Conservation (phyloP, 2,113 vertebrate genomes). For the Neogobius melanostomus region DNA sequence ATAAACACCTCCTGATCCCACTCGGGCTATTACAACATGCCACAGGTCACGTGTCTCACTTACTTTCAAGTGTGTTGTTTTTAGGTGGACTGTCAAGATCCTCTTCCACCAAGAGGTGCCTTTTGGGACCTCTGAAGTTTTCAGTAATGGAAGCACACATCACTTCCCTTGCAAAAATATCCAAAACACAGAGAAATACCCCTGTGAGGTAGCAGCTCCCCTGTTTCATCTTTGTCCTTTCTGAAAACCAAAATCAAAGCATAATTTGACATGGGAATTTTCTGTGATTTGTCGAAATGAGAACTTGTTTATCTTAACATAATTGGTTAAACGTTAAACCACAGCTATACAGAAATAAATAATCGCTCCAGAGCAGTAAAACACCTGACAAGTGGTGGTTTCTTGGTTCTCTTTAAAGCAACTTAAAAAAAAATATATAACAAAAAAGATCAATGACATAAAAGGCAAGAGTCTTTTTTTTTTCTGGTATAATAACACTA, state of each 20-base stretch:
- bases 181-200: slow-evolving; percentile 24
- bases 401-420: too few species aligned
- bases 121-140: background rate
- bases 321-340: background rate
- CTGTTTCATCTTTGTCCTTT: slow-evolving; percentile 33
- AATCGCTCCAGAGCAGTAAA: too few species aligned
- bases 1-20: too few species aligned
- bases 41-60: slow-evolving; percentile 12
- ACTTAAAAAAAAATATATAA: too few species aligned
- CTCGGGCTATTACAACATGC: background rate
- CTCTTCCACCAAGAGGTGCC: slow-evolving; percentile 17
- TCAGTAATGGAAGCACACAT: background rate
- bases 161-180: slow-evolving; percentile 22
- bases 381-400: too few species aligned
- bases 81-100: accelerated
- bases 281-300: too few species aligned
- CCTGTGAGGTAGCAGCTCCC: slow-evolving; percentile 17
- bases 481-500: too few species aligned
- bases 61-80: background rate
- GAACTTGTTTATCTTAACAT: too few species aligned
- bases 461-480: too few species aligned
- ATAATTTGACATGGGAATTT: background rate
- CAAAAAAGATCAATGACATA: too few species aligned
- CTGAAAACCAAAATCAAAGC: slow-evolving; percentile 19
- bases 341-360: background rate